A percentile compares a stretch with the other conserved stretches of the same genome.
Conservation (phyloP, 2,888 invertebrate genomes). For the Dasypogon diadema region DNA sequence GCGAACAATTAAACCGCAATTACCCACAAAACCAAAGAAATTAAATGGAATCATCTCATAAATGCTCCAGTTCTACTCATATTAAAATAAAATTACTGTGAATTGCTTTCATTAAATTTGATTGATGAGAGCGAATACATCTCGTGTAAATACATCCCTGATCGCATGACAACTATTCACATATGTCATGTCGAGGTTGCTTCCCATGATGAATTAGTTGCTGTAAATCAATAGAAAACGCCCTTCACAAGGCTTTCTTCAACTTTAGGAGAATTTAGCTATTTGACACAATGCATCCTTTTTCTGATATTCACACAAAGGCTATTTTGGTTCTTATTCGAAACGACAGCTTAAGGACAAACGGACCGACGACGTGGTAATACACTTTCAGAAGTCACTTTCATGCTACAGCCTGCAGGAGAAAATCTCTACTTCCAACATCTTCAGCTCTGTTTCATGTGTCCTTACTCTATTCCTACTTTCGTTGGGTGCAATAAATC, state of each 20-base stretch:
- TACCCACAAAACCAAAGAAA: conserved; percentile 15
- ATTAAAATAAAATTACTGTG: conserved; percentile 35
- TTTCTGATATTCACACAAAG: conserved; percentile 3
- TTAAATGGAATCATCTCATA: conserved; percentile 11
- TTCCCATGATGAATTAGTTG: conserved; percentile 32
- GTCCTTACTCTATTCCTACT: not conserved
- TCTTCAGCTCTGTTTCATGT: not conserved
- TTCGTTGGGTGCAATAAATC: not conserved
- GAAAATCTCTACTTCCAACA: conserved; percentile 8
- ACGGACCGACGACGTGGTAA: not conserved
- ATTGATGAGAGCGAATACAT: conserved; percentile 26
- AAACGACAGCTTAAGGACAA: conserved; percentile 23
- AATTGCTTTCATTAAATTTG: conserved; percentile 33
- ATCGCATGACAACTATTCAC: conserved; percentile 33
- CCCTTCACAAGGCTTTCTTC: conserved; percentile 2
- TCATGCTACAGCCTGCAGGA: not conserved
- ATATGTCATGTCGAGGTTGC: conserved; percentile 27
- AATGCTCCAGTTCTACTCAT: conserved; percentile 2
- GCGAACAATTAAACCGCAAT: conserved; percentile 26
- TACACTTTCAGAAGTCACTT: not conserved
- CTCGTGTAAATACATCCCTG: not conserved
- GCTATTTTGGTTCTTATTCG: conserved; percentile 11
- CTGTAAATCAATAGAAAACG: conserved; percentile 26
- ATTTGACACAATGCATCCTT: not conserved
- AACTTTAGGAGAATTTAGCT: not conserved